These are phyloP conservation scores for Cephalotes varians DNA, from an alignment of 2,888 invertebrate genomes.

Conservation along the genomic window DNA sequence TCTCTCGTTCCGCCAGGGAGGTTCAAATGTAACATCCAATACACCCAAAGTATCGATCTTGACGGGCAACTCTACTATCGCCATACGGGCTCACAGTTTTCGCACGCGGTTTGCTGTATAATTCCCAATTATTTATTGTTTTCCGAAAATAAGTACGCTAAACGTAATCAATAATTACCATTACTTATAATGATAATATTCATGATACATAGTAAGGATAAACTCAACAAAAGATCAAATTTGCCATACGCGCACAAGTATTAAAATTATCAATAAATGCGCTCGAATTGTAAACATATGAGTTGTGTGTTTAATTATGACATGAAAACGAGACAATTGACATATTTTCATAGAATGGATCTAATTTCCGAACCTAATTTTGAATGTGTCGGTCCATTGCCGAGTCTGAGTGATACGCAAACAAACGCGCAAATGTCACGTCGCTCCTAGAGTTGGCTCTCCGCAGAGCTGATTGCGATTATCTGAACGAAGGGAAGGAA, in stretches of 20 bases:
- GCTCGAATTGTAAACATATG: background rate
- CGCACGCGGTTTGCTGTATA: background rate
- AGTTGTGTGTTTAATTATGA: background rate
- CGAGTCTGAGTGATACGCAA: slow-evolving; percentile 34
- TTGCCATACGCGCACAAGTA: background rate
- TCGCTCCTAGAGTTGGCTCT: slow-evolving; percentile 8
- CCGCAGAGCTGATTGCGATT: slow-evolving; percentile 48
- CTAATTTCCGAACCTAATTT: slow-evolving; percentile 29
- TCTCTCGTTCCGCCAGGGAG: slow-evolving; percentile 2
- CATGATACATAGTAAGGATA: background rate
- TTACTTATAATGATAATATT: background rate
- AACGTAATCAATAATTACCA: slow-evolving; percentile 2
- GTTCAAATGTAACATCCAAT: slow-evolving; percentile 32
- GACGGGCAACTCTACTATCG: slow-evolving; percentile 27
- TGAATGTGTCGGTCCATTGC: background rate
- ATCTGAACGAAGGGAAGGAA: slow-evolving; percentile 12
- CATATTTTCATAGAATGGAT: slow-evolving; percentile 25
- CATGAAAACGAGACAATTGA: background rate
- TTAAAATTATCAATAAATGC: slow-evolving; percentile 11
- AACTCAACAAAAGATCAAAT: background rate
- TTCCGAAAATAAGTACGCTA: background rate
- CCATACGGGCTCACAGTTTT: slow-evolving; percentile 7
- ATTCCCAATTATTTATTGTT: slow-evolving; percentile 21
- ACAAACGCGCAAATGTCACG: slow-evolving; percentile 47
- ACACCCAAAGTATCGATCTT: slow-evolving; percentile 38